These are phyloP conservation scores for Paradoxurus hermaphroditus DNA, from an alignment of 2,113 vertebrate species.

Conservation along the genomic window DNA sequence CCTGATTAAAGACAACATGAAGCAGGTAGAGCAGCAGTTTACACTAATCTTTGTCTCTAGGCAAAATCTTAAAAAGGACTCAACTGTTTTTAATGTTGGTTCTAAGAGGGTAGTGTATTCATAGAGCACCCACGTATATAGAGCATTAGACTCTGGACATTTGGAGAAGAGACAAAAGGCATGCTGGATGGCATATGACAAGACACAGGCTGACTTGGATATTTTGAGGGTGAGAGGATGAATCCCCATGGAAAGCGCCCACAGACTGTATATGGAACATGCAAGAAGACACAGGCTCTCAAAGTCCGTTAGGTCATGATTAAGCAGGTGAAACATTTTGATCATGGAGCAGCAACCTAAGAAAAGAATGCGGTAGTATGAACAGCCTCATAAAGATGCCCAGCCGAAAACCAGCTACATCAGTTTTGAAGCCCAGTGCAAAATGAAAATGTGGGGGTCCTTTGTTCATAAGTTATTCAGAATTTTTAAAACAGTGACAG, in stretches of 20 bases:
- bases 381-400: neutral
- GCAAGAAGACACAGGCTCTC: neutral
- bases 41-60: neutral
- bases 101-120: neutral
- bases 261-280: neutral
- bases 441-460: neutral
- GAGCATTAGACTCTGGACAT: neutral
- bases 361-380: neutral
- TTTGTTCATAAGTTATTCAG: constrained; percentile 1
- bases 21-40: neutral
- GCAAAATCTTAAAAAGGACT: neutral
- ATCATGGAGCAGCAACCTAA: neutral
- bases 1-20: neutral
- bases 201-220: neutral
- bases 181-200: neutral
- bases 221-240: neutral
- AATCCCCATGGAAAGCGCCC: neutral
- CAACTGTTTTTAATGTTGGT: neutral
- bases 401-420: neutral
- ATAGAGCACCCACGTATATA: neutral
- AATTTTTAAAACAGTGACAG: neutral
- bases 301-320: neutral
- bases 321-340: neutral
- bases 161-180: neutral
- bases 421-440: neutral